Evolutionary conservation across 2,113 vertebrate species (phyloP), one percentile per base, ranked within the genome.

Genomic region (Hippocampus zosterae): DNA sequence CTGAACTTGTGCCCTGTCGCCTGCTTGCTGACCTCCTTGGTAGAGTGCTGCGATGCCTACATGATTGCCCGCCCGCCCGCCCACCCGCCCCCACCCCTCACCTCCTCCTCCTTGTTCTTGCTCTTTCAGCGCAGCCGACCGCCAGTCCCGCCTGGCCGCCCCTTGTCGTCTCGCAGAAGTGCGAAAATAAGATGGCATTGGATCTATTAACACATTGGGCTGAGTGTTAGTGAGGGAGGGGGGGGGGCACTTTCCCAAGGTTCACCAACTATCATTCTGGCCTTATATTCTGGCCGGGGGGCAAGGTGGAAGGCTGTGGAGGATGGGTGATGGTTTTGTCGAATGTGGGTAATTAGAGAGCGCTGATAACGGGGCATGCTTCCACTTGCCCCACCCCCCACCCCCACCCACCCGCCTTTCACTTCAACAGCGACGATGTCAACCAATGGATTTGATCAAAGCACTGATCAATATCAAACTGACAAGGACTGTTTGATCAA

Each of bases 161-260:
- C 92, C 87, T 92, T 92, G 88, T 89, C 88, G 87, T 93, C 70
- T 91, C 87, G n/a, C 79, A 82, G 88, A 93, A 92, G 92, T 95
- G 93, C 91, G 94, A 95, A 95, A 94, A 93, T 92, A 93, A 93
- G 92, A 93, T 94, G 92, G 92, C 91, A 89, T 94, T 91, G 93
- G 90, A 89, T 91, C 92, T 94, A 94, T 94, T 94, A 94, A 93
- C 93, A 95, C 90, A 55, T 94, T 87, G 90, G 85, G 75, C 88
- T 84, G 87, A 93, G 91, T 91, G 92, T 93, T 91, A 92, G 73
- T 80, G 88, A 88, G 87, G 85, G 52, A 2, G 10, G n/a, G 21
- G 18, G 60, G 33, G 3, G 19, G 3, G 82, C 83, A 84, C 79
- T 84, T 80, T 88, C 84, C 73, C 71, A 81, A 88, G 83, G 87